Evolutionary conservation across 2,113 vertebrate genomes (phyloP).

Genomic region (Oenanthe melanoleuca): DNA sequence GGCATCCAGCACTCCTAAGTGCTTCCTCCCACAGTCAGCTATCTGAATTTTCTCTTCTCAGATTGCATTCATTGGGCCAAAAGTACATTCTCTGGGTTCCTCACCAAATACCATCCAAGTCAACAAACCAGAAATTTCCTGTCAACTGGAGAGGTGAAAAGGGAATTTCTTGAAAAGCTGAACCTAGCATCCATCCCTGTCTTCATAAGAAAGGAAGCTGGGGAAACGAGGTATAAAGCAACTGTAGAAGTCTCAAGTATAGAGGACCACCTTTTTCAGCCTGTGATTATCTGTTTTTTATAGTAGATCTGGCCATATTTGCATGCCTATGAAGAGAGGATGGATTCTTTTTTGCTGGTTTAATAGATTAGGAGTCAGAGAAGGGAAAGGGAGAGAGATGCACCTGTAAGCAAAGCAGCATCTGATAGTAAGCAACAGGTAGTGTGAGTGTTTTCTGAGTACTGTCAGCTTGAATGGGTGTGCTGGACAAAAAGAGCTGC

Average conservation of each 20-base stretch:
- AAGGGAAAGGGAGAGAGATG: background rate
- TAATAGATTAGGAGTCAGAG: background rate
- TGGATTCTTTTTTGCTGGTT: background rate
- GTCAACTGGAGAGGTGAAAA: background rate
- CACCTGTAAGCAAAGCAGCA: background rate
- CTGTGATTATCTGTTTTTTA: background rate
- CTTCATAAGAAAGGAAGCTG: background rate
- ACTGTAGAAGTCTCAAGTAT: background rate
- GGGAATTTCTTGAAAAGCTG: conserved; percentile 2
- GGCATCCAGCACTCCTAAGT: background rate
- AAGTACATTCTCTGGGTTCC: background rate
- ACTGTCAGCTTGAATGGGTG: background rate
- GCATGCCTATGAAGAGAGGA: background rate
- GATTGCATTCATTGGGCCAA: background rate
- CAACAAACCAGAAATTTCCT: conserved; percentile 33
- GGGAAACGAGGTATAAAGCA: background rate
- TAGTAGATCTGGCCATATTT: background rate
- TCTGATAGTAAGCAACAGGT: background rate
- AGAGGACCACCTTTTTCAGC: background rate
- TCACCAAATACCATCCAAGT: background rate
- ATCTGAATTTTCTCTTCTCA: background rate
- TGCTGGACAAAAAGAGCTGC: background rate
- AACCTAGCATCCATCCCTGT: background rate
- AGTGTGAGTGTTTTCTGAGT: background rate
- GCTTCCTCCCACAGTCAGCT: background rate